Evolutionary conservation across 2,113 vertebrate genomes (phyloP).

Genomic region (Channa maculata): DNA sequence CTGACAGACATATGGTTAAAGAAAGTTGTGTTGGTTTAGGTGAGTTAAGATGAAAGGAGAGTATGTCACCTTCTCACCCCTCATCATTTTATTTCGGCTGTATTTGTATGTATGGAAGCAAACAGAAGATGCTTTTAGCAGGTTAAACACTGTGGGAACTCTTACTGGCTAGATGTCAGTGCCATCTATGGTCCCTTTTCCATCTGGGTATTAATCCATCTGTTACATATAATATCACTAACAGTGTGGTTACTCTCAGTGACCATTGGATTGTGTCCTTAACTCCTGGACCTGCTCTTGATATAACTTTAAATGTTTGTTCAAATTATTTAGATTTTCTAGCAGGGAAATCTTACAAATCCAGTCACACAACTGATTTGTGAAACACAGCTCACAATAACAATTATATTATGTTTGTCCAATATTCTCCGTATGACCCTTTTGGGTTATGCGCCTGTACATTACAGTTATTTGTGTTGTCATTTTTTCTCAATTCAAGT

Average conservation of each 20-base stretch:
- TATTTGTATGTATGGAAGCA: slow-evolving; percentile 32
- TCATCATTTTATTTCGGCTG: background rate
- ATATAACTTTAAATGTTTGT: background rate
- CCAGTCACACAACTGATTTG: too few relatives aligned
- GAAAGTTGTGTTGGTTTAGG: background rate
- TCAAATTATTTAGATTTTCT: too few relatives aligned
- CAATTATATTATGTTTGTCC: too few relatives aligned
- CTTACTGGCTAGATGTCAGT: slow-evolving; percentile 50
- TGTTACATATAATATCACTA: slow-evolving; percentile 27
- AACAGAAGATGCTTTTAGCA: slow-evolving; percentile 25
- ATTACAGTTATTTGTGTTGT: too few relatives aligned
- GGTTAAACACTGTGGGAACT: slow-evolving; percentile 44
- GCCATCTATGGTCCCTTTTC: slow-evolving; percentile 16
- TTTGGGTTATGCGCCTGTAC: too few relatives aligned
- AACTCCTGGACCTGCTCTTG: slow-evolving; percentile 8
- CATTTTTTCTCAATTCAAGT: too few relatives aligned
- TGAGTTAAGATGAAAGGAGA: background rate
- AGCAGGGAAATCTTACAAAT: too few relatives aligned
- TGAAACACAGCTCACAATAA: too few relatives aligned
- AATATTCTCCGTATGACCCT: too few relatives aligned
- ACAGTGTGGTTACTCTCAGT: slow-evolving; percentile 7
- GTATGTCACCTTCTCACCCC: background rate
- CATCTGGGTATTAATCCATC: slow-evolving; percentile 41
- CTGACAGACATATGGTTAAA: background rate
- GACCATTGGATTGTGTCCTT: slow-evolving; percentile 24